phyloP scores from a whole-genome alignment of 2,797 vertebrate species.

The Poecilia velifera region DNA sequence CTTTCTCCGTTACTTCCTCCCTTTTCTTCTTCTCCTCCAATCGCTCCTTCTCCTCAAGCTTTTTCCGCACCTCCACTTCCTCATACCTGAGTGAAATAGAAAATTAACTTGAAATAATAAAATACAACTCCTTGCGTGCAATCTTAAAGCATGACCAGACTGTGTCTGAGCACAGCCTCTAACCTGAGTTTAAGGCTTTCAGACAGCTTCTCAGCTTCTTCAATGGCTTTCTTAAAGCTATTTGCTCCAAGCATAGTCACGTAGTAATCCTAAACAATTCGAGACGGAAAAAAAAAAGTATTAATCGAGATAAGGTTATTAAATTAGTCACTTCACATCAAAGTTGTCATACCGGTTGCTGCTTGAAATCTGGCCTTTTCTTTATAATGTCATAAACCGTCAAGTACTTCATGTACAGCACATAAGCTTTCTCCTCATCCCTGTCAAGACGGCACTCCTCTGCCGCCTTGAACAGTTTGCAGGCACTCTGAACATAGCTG shows the following conservation, averaged over 20 bases:
- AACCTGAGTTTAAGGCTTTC: slow-evolving; percentile 98
- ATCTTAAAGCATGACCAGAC: neutral
- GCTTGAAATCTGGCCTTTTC: slow-evolving; percentile 94
- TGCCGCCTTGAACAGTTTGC: slow-evolving; percentile 95
- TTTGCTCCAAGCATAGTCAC: slow-evolving; percentile 89
- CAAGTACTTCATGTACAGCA: slow-evolving; percentile 97
- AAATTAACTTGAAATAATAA: neutral
- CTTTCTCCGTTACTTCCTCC: slow-evolving; percentile 82
- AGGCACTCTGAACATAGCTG: slow-evolving; percentile 95
- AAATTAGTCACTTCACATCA: neutral
- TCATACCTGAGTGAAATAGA: slow-evolving; percentile 86
- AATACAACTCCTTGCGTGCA: neutral
- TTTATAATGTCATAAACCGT: slow-evolving; percentile 94
- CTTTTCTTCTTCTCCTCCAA: slow-evolving; percentile 87
- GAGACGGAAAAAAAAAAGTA: neutral
- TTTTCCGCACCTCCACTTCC: slow-evolving; percentile 94
- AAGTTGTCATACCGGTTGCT: slow-evolving; percentile 86
- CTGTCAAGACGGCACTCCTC: slow-evolving; percentile 93
- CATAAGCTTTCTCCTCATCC: slow-evolving; percentile 97
- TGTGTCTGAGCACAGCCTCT: slow-evolving; percentile 12
- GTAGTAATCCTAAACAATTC: slow-evolving; percentile 86
- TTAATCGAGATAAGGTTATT: neutral
- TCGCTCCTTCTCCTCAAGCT: slow-evolving; percentile 92
- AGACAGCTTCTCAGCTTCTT: slow-evolving; percentile 97
- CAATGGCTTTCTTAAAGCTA: slow-evolving; percentile 94